A percentile compares a stretch with the other conserved stretches of the same genome.
Evolutionary conservation across 2,797 vertebrate species (phyloP).

Genomic region (Avahi laniger): DNA sequence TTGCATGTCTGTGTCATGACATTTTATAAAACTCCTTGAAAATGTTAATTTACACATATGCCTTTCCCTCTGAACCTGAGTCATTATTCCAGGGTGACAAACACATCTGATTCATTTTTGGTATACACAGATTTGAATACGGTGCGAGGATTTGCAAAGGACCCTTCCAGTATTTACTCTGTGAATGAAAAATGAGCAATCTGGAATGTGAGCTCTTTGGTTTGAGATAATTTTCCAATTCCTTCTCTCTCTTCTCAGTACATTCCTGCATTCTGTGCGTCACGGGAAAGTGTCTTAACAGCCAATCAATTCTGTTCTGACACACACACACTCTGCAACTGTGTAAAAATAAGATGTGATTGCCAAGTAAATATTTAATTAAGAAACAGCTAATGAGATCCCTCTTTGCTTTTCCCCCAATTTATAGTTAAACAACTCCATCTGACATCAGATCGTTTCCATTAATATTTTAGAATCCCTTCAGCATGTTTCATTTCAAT

Average conservation of each 20-base stretch:
- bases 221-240: fast-evolving
- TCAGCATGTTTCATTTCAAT: background rate
- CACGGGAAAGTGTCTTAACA: fast-evolving
- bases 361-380: background rate
- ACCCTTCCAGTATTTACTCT: fast-evolving
- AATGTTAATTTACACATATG: fast-evolving
- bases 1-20: fast-evolving
- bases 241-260: fast-evolving
- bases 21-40: background rate
- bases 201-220: fast-evolving
- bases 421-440: background rate
- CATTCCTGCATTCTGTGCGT: fast-evolving
- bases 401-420: background rate
- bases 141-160: fast-evolving
- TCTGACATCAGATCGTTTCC: background rate
- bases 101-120: too few species aligned
- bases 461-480: background rate
- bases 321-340: fast-evolving
- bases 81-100: background rate
- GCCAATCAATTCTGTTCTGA: background rate
- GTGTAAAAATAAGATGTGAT: background rate
- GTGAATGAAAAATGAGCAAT: background rate
- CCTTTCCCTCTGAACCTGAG: fast-evolving
- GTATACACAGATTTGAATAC: fast-evolving
- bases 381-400: background rate